Conservation (phyloP, 2,797 vertebrate species). For the Pithecia hirsuta region DNA sequence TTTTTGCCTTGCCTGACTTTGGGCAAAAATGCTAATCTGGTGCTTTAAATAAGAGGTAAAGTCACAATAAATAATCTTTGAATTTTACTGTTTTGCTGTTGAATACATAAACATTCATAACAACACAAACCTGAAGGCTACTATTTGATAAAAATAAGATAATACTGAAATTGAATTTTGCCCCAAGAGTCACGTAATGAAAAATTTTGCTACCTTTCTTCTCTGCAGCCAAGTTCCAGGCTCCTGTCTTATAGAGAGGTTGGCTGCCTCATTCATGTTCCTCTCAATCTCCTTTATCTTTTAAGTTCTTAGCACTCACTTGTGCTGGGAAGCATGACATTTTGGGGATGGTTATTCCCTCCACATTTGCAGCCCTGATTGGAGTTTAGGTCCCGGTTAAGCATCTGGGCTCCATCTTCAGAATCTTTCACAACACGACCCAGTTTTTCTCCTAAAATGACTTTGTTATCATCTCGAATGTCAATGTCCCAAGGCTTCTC, state of each 20-base stretch:
- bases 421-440: slow-evolving; percentile 1
- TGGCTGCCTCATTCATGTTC: not conserved
- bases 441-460: not conserved
- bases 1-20: not conserved
- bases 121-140: not conserved
- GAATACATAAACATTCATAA: not conserved
- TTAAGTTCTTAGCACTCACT: not conserved
- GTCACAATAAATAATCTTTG: not conserved
- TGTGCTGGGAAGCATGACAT: not conserved
- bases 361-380: not conserved
- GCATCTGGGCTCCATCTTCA: slow-evolving; percentile 54
- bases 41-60: not conserved
- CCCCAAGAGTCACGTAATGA: not conserved
- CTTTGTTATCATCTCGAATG: slow-evolving; percentile 29
- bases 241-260: not conserved
- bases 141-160: not conserved
- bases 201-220: not conserved
- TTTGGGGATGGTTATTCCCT: not conserved
- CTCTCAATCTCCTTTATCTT: not conserved
- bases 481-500: slow-evolving; percentile 22
- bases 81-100: not conserved
- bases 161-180: not conserved
- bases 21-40: not conserved
- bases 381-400: not conserved
- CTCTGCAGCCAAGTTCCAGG: not conserved